These are phyloP conservation scores for Dorcus parallelipipedus DNA, from an alignment of 2,888 invertebrate genomes.

Conservation along the genomic window DNA sequence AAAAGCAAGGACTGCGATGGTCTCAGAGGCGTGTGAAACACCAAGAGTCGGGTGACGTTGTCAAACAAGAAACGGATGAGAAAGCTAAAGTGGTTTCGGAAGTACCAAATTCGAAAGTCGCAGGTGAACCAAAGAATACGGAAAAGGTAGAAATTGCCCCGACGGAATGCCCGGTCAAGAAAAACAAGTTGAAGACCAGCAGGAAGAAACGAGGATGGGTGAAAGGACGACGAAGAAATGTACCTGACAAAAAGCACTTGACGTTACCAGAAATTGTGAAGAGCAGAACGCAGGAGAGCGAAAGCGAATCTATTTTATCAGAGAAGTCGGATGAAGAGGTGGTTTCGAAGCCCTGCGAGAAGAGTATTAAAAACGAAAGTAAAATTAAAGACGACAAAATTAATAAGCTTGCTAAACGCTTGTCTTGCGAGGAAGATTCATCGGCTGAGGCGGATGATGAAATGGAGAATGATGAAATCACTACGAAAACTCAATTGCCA, in stretches of 20 bases:
- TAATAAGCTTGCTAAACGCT: constrained; percentile 42
- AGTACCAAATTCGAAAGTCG: neutral
- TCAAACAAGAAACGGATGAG: constrained; percentile 1
- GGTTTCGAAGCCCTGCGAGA: neutral
- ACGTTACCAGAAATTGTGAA: constrained; percentile 46
- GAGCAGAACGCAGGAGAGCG: constrained; percentile 25
- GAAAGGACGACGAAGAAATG: constrained; percentile 22
- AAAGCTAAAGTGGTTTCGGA: constrained; percentile 1
- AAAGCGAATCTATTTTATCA: constrained; percentile 39
- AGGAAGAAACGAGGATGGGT: constrained; percentile 51
- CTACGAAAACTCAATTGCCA: constrained; percentile 14
- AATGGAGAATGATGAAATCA: constrained; percentile 61
- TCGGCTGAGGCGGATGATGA: constrained; percentile 66
- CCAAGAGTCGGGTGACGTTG: neutral
- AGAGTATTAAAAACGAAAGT: constrained; percentile 13
- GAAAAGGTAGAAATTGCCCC: neutral
- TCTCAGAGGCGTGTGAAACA: constrained; percentile 43
- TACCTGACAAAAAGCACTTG: constrained; percentile 37
- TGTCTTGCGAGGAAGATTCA: constrained; percentile 58
- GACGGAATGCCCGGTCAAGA: constrained; percentile 20
- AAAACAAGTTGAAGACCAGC: constrained; percentile 22
- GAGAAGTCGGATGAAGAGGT: constrained; percentile 44
- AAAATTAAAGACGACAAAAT: constrained; percentile 34
- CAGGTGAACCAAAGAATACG: neutral
- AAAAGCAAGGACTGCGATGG: constrained; percentile 45